Evolutionary conservation across 30 jellyfish, hydroid and myxozoan genomes (phyloP).

Genomic region (Aurelia sp.): DNA sequence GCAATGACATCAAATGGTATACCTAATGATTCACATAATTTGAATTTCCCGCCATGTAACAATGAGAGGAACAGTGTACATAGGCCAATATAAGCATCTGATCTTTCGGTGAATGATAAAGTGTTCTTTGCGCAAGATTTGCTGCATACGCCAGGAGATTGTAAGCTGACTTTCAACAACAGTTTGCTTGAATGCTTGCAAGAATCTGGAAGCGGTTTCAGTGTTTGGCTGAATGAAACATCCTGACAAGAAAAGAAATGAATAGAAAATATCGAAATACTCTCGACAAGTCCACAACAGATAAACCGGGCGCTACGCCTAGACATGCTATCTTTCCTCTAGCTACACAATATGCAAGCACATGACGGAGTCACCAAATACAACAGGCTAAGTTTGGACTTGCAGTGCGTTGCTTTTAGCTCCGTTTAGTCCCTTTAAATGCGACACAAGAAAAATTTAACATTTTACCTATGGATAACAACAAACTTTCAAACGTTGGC

Average conservation of each 20-base stretch:
- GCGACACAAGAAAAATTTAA: no score
- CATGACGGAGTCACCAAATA: no score
- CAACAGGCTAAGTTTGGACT: no score
- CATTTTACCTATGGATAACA: no score
- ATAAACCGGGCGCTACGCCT: no score
- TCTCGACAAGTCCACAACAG: no score
- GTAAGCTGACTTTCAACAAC: constrained; percentile 32
- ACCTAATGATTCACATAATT: constrained; percentile 18
- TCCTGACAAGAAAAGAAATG: not conserved
- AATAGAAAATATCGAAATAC: no score
- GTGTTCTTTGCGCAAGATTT: constrained; percentile 56
- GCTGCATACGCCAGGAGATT: constrained; percentile 69
- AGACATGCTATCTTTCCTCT: no score
- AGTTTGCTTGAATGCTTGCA: constrained; percentile 18
- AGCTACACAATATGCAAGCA: no score
- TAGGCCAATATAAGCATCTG: constrained; percentile 72
- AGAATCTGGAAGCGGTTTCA: constrained; percentile 41
- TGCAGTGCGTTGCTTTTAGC: no score
- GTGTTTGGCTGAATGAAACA: constrained; percentile 37
- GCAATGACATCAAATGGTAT: constrained; percentile 77
- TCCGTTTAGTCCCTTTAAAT: no score
- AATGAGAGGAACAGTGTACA: constrained; percentile 62
- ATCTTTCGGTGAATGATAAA: constrained; percentile 58
- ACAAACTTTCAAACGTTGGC: no score
- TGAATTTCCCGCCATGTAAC: constrained; percentile 41